phyloP scores from a whole-genome alignment of 2,888 invertebrate species.

The Parnassius smintheus region DNA sequence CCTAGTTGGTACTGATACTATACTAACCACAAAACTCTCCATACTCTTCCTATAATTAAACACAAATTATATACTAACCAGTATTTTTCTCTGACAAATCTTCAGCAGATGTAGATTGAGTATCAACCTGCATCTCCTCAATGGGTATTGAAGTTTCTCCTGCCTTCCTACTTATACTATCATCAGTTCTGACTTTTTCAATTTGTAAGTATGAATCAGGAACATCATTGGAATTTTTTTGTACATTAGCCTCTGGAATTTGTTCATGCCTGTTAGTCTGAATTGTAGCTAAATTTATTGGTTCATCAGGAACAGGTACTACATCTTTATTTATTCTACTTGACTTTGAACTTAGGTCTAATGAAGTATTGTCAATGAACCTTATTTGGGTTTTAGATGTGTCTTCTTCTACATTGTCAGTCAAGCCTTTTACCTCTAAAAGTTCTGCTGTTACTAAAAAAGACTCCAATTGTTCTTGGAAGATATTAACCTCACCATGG shows the following conservation, averaged over 20 bases:
- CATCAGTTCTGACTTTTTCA: constrained; percentile 47
- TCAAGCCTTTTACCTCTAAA: constrained; percentile 88
- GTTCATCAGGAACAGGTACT: constrained; percentile 63
- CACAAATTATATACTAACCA: constrained; percentile 42
- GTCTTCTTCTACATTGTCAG: constrained; percentile 80
- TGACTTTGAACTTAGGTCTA: constrained; percentile 71
- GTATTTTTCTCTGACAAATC: constrained; percentile 70
- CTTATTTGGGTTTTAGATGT: constrained; percentile 56
- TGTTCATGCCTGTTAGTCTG: constrained; percentile 61
- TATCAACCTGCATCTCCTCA: constrained; percentile 74
- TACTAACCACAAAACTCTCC: no score
- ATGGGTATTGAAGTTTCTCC: constrained; percentile 40
- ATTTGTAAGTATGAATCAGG: constrained; percentile 49
- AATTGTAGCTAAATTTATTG: constrained; percentile 70
- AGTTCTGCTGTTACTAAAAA: constrained; percentile 89
- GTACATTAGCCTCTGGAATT: constrained; percentile 46
- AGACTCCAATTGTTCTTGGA: constrained; percentile 88
- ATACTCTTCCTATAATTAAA: no score
- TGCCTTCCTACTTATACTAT: constrained; percentile 43
- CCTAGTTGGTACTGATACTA: no score
- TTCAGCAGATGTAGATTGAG: constrained; percentile 63
- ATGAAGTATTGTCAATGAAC: constrained; percentile 59
- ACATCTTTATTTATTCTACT: constrained; percentile 53
- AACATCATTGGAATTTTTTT: constrained; percentile 16
- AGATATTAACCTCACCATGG: constrained; percentile 90